Evolutionary conservation across 2,797 vertebrate species (phyloP), one percentile per base, ranked within the genome.

Genomic region (Hippopotamyrus pictus): DNA sequence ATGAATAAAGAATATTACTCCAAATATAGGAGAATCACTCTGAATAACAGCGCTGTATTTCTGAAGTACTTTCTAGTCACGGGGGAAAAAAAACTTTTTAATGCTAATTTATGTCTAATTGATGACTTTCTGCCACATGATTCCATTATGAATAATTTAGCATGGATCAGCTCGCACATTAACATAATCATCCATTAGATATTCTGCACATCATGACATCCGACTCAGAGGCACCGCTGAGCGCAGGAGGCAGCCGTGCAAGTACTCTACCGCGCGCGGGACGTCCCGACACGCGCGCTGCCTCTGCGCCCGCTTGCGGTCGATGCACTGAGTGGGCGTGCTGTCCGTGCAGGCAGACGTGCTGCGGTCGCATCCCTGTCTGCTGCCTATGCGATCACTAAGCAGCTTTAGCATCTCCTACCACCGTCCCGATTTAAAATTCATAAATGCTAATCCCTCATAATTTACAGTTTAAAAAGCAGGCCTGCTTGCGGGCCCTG

Each of bases 371-470:
- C 94, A 94, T 95, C 97, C 96, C 96, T 96, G 97, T 97, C 97
- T 96, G 96, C 97, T 95, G 96, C 96, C 96, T 97, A 97, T 98
- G 97, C 97, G 96, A 97, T 97, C 96, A 95, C 96, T 98, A 99
- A 99, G 98, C 98, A 97, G 98, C 98, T 99, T 99, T 99, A 98
- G 97, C 97, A 97, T 98, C 98, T 99, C 97, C 98, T 97, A 98
- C 97, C 97, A 97, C 97, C 97, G 97, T 96, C 97, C 97, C 98
- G 97, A 98, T 99, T 99, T 99, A 99, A 99, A 99, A 99, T 99
- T 99, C 98, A 99, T 99, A 99, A 99, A 99, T 99, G 98, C 98
- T 99, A 99, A 99, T 99, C 98, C 98, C 98, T 98, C 98, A 99
- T 99, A 99, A 99, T 99, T 99, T 99, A 99, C 98, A 98, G 98